Base-by-base conservation (phyloP, 30 jellyfish, hydroid and myxozoan species). In the Aurelia aurita region DNA sequence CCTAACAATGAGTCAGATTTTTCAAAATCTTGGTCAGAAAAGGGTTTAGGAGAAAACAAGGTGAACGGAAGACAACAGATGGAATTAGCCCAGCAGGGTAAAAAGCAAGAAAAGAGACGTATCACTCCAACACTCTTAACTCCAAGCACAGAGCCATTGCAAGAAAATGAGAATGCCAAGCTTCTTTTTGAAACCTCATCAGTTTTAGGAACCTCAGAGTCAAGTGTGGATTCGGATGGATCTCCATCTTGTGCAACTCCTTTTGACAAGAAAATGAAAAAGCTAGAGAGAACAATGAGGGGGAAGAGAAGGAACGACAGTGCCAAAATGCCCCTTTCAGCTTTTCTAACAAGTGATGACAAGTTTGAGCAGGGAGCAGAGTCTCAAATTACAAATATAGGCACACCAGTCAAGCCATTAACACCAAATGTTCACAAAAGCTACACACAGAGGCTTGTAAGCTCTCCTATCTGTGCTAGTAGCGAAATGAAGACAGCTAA, bases 51-150 rank as follows among this genome's bases (percentile, higher is more conserved):
- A 10, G 80, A 60, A 12, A 15, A 8, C 65, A 57, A 26, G 39
- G 3, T 51, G 29, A 18, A 8, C 10, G 58, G 20, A 1, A 16
- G 45, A 22, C 8, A 28, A 27, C 79, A 78, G 32, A 27, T 26
- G 4, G 28, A 45, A 8, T 69, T 45, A 31, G 25, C 85, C 4
- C 47, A 46, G 34, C 85, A 66, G 58, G 63, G 67, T 16, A 80
- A 28, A 32, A 63, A 51, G 28, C 77, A 47, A 65, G 68, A 44
- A 35, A 82, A 82, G 43, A 82, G 94, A 22, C 57, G 97, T 18
- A 90, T 90, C 74, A 90, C 97, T 1, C 90, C 97, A 22, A 90
- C 97, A n/a, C 84, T 94, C n/a, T 81, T 90, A 22, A 85, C 89
- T 29, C 79, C 76, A 35, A 87, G 55, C 77, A 71, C 69, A 51